Conservation (phyloP, 2,797 vertebrate genomes). For the Melanotaenia pygmaea region DNA sequence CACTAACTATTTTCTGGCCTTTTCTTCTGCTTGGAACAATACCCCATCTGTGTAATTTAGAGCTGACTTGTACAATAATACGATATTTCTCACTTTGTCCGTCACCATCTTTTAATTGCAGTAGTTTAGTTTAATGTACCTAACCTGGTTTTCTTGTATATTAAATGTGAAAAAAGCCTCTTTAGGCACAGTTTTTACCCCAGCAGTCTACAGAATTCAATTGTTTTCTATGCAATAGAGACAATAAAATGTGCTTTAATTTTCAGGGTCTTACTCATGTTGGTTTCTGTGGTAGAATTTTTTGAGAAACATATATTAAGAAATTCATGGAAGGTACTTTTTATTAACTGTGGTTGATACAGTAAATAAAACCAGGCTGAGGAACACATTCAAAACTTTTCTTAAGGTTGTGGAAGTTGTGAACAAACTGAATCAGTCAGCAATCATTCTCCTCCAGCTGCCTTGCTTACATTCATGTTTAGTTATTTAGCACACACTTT, state of each 20-base stretch:
- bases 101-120: conserved; percentile 24
- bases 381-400: not conserved
- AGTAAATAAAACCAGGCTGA: not conserved
- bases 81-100: conserved; percentile 22
- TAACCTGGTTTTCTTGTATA: not conserved
- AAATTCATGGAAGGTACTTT: not conserved
- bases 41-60: not conserved
- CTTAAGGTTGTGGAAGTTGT: not conserved
- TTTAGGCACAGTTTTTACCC: conserved; percentile 6
- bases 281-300: not conserved
- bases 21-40: not conserved
- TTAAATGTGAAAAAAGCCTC: not conserved
- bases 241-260: conserved; percentile 5
- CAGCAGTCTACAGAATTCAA: conserved; percentile 19
- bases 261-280: not conserved
- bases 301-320: conserved; percentile 8
- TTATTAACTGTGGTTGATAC: not conserved
- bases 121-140: conserved; percentile 7
- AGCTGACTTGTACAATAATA: conserved; percentile 28
- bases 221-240: conserved; percentile 11
- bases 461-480: not conserved
- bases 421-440: not conserved
- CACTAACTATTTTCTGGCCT: not conserved
- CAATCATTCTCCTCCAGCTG: not conserved
- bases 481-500: not conserved